These are phyloP conservation scores for Anodontia alba DNA, from an alignment of 2,888 invertebrate genomes.

Conservation along the genomic window DNA sequence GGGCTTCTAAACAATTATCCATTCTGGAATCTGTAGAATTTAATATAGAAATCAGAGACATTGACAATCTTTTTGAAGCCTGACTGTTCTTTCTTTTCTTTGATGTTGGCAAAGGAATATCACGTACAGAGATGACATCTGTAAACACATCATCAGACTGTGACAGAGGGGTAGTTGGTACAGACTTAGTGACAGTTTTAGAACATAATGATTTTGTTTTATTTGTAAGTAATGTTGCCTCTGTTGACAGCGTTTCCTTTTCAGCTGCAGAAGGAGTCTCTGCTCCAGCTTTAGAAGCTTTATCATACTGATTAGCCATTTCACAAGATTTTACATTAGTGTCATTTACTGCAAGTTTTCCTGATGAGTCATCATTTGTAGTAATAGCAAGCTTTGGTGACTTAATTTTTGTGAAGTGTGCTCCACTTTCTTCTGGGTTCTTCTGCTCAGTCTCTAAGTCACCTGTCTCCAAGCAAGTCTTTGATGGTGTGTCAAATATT, in stretches of 20 bases:
- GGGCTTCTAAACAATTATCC: constrained; percentile 34
- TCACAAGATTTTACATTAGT: too few relatives aligned
- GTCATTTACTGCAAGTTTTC: background rate
- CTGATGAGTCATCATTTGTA: background rate
- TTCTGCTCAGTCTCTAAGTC: background rate
- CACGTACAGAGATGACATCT: background rate
- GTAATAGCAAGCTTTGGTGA: too few relatives aligned
- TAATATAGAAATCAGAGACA: constrained; percentile 29
- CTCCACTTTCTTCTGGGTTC: too few relatives aligned
- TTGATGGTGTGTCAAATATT: background rate
- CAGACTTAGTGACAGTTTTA: background rate
- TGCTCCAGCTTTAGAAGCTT: background rate
- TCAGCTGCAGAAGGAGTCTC: background rate
- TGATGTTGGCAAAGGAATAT: background rate
- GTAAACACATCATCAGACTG: background rate
- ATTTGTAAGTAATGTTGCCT: background rate
- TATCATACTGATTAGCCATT: too few relatives aligned
- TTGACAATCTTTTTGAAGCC: constrained; percentile 33
- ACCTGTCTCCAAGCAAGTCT: background rate
- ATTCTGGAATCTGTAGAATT: constrained; percentile 22
- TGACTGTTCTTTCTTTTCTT: constrained; percentile 6
- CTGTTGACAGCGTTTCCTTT: background rate
- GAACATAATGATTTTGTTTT: background rate
- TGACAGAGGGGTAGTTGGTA: background rate
- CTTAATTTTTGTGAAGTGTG: too few relatives aligned